Evolutionary conservation across 2,888 invertebrate genomes (phyloP).

Genomic region (Macrophya annulata): DNA sequence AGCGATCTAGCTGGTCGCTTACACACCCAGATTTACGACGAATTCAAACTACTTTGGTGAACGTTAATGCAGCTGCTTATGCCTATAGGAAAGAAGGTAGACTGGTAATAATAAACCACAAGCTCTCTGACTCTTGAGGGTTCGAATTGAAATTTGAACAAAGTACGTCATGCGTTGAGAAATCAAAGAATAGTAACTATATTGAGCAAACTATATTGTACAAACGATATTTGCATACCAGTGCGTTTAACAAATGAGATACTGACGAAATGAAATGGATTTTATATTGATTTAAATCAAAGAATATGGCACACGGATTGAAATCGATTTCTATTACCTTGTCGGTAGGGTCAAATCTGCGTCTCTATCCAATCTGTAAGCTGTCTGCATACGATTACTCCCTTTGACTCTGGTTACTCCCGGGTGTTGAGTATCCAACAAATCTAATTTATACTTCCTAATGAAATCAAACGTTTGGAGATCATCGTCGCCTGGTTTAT

Average conservation of each 20-base stretch:
- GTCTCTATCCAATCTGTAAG: constrained; percentile 88
- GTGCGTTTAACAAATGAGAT: not conserved
- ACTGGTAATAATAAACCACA: not conserved
- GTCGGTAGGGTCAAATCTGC: constrained; percentile 89
- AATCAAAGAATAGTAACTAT: not conserved
- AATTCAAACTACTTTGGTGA: constrained; percentile 6
- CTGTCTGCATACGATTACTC: constrained; percentile 89
- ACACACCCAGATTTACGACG: not conserved
- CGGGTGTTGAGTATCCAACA: constrained; percentile 82
- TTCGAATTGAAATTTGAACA: constrained; percentile 25
- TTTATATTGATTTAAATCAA: not conserved
- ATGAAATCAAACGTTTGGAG: constrained; percentile 92
- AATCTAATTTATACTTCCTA: constrained; percentile 87
- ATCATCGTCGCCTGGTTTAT: constrained; percentile 88
- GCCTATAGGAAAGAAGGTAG: not conserved
- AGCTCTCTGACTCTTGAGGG: not conserved
- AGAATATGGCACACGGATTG: not conserved
- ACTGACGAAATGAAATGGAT: constrained; percentile 2
- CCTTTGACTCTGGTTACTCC: constrained; percentile 88
- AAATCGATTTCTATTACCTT: constrained; percentile 80
- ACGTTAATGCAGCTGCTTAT: not conserved
- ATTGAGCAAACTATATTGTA: constrained; percentile 2
- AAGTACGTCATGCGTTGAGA: constrained; percentile 41
- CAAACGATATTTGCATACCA: not conserved
- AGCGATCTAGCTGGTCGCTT: constrained; percentile 18